phyloP scores from a whole-genome alignment of 2,888 invertebrate species.

The Leptopilina drosophilae region DNA sequence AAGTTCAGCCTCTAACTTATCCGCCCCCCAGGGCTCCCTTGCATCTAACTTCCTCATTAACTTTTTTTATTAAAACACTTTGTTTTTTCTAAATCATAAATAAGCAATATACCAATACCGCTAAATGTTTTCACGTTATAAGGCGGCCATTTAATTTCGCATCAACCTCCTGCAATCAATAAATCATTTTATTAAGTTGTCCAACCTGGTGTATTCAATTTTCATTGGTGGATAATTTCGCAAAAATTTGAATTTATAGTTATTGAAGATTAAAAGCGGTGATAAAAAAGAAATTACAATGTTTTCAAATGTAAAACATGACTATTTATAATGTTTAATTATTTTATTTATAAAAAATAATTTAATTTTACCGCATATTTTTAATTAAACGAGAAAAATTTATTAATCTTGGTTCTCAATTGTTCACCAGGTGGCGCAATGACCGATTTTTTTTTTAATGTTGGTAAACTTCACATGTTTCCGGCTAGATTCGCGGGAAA shows the following conservation, averaged over 20 bases:
- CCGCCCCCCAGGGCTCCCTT: conserved; percentile 72
- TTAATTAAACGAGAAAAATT: too few relatives aligned
- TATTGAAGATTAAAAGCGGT: background rate
- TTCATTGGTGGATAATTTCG: background rate
- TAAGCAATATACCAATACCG: conserved; percentile 23
- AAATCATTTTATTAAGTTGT: conserved; percentile 1
- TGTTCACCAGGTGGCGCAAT: too few relatives aligned
- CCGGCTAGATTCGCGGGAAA: too few relatives aligned
- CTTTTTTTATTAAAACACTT: conserved; percentile 38
- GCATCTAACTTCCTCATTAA: conserved; percentile 70
- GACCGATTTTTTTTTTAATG: too few relatives aligned
- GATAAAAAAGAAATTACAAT: background rate
- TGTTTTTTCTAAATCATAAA: conserved; percentile 16
- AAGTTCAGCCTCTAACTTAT: conserved; percentile 72
- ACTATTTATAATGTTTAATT: background rate
- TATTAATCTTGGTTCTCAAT: too few relatives aligned
- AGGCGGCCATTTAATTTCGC: conserved; percentile 21
- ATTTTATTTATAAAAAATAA: too few relatives aligned
- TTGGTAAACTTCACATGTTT: too few relatives aligned
- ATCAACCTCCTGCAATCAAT: conserved; percentile 2
- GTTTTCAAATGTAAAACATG: background rate
- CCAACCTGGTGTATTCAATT: background rate
- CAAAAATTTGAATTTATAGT: background rate
- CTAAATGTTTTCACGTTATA: conserved; percentile 47
- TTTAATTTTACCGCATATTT: too few relatives aligned